Percentiles rank a stretch among this genome's conserved stretches.
Conservation (phyloP, 2,113 vertebrate genomes). For the Physeter macrocephalus region DNA sequence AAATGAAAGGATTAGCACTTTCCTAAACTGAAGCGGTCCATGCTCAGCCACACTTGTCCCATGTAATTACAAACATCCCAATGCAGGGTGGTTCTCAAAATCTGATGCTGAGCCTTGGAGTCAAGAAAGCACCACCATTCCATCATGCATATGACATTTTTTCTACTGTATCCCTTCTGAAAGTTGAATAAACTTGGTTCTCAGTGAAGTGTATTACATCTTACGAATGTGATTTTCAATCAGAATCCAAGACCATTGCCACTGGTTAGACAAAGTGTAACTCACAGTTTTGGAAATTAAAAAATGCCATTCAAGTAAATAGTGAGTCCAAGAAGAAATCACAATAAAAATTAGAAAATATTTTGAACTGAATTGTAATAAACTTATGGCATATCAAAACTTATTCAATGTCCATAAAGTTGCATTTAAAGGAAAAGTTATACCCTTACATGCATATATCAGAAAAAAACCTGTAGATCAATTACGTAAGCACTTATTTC, state of each 20-base stretch:
- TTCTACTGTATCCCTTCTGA: not conserved
- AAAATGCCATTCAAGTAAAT: not conserved
- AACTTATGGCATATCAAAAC: not conserved
- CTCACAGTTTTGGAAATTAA: not conserved
- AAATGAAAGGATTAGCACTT: not conserved
- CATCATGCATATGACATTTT: not conserved
- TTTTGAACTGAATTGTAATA: not conserved
- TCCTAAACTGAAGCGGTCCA: not conserved
- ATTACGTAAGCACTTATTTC: too few species aligned
- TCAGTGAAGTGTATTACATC: not conserved
- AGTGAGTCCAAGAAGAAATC: not conserved
- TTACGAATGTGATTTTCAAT: not conserved
- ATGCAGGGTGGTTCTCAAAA: not conserved
- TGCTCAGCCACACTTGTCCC: not conserved
- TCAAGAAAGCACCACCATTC: not conserved
- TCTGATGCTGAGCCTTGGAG: not conserved
- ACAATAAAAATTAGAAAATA: not conserved
- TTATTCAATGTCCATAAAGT: not conserved
- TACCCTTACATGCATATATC: too few species aligned
- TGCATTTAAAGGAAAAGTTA: not conserved
- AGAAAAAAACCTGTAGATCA: too few species aligned
- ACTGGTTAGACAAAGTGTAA: not conserved
- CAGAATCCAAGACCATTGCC: not conserved
- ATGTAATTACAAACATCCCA: not conserved
- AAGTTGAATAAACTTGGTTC: not conserved